Evolutionary conservation across 2,797 vertebrate species (phyloP).

Genomic region (Epinephelus malabaricus): DNA sequence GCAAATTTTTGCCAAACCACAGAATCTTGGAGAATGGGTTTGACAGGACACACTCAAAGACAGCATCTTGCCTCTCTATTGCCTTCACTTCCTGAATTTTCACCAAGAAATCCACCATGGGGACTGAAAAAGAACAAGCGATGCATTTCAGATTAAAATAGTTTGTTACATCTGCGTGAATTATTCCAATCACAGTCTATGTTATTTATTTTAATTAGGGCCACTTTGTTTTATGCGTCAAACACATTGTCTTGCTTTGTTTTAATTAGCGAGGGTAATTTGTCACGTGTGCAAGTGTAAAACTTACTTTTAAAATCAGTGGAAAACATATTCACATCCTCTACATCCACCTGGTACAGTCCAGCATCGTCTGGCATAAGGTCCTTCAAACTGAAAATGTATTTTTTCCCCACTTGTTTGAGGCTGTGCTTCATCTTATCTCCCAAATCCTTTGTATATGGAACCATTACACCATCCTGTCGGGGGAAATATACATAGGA

Average conservation of each 20-base stretch:
- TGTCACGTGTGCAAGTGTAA: conserved; percentile 6
- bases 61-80: conserved; percentile 80
- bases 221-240: neutral
- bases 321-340: conserved; percentile 88
- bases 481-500: neutral
- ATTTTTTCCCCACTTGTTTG: conserved; percentile 83
- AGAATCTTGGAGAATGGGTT: conserved; percentile 82
- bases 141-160: conserved; percentile 1
- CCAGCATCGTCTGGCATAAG: conserved; percentile 89
- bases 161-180: neutral
- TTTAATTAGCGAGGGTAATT: neutral
- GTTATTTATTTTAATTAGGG: neutral
- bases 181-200: neutral
- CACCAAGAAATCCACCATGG: conserved; percentile 82
- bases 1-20: conserved; percentile 87
- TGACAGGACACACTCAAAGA: conserved; percentile 87
- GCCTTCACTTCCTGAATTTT: conserved; percentile 84
- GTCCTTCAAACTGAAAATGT: conserved; percentile 86
- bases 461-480: conserved; percentile 88
- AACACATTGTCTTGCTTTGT: neutral
- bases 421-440: conserved; percentile 84
- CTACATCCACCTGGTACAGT: conserved; percentile 90
- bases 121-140: conserved; percentile 67
- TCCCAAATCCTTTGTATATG: conserved; percentile 82
- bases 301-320: conserved; percentile 88